Conservation (phyloP, 2,888 invertebrate genomes). For the Drosophila algonquin region DNA sequence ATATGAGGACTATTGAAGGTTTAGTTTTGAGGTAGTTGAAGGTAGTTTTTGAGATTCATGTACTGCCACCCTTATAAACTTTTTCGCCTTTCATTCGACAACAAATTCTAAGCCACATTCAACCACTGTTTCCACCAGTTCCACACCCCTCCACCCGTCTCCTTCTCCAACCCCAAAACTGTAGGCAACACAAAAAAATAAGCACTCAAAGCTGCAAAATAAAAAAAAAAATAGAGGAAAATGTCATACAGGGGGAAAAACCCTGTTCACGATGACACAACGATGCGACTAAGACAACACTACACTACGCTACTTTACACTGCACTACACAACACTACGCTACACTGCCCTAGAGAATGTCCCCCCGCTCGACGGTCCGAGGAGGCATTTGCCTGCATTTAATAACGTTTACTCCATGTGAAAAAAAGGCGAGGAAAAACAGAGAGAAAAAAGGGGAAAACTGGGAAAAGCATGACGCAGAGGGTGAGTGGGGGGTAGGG, state of each 20-base stretch:
- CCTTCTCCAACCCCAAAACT: conserved; percentile 31
- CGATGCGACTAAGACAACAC: conserved; percentile 45
- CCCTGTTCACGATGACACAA: conserved; percentile 13
- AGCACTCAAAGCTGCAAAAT: conserved; percentile 58
- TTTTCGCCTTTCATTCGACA: background rate
- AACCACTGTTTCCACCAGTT: conserved; percentile 48
- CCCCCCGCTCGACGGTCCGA: conserved; percentile 43
- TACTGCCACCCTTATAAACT: background rate
- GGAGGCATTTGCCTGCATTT: conserved; percentile 70
- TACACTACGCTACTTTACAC: conserved; percentile 22
- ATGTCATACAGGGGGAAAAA: conserved; percentile 8
- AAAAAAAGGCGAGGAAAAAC: conserved; percentile 46
- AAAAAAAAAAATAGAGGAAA: background rate
- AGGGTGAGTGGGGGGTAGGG: background rate
- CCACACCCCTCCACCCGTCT: too few relatives aligned
- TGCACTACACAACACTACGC: background rate
- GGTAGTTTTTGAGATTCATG: background rate
- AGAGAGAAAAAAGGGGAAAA: conserved; percentile 19
- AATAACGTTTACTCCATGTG: conserved; percentile 77
- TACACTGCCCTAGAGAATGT: conserved; percentile 22
- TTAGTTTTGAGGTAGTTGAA: too few relatives aligned
- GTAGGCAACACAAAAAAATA: conserved; percentile 59
- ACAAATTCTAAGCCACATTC: conserved; percentile 1
- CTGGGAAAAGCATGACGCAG: conserved; percentile 4
- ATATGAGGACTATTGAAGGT: too few relatives aligned